Percentiles rank a stretch among this genome's conserved stretches.
Evolutionary conservation across 2,888 invertebrate genomes (phyloP).

Genomic region (Epirrita christyi): DNA sequence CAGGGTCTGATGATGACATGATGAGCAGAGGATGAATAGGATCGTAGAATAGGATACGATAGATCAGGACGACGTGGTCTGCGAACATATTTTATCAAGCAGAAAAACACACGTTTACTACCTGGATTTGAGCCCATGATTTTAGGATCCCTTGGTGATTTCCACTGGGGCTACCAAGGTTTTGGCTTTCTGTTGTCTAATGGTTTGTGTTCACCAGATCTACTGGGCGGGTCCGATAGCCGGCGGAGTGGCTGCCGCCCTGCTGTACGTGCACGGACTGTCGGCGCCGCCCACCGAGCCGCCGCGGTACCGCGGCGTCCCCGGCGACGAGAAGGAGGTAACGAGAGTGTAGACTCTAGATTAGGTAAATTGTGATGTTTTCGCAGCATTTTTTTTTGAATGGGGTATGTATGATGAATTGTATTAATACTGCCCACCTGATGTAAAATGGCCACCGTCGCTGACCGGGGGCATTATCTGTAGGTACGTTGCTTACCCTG

Average conservation of each 20-base stretch:
- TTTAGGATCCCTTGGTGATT: not conserved
- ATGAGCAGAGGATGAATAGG: no score
- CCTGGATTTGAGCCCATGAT: not conserved
- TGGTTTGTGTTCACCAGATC: slow-evolving; percentile 69
- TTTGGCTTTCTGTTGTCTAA: slow-evolving; percentile 19
- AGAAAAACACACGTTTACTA: no score
- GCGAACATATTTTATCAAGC: no score
- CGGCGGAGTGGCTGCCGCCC: slow-evolving; percentile 91
- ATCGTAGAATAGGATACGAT: no score
- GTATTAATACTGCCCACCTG: no score
- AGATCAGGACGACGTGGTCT: no score
- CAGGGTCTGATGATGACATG: no score
- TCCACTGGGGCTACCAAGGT: not conserved
- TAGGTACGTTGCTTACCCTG: no score
- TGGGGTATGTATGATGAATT: no score
- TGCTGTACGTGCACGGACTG: slow-evolving; percentile 89
- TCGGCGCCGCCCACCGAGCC: slow-evolving; percentile 75
- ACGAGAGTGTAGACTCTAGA: slow-evolving; percentile 31
- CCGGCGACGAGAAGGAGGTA: slow-evolving; percentile 89
- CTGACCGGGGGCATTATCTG: no score
- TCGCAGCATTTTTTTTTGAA: slow-evolving; percentile 1
- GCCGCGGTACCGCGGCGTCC: slow-evolving; percentile 84
- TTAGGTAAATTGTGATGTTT: slow-evolving; percentile 31
- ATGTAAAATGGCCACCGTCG: no score
- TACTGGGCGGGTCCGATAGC: slow-evolving; percentile 96